Evolutionary conservation across 1,140 invertebrate species (phyloP).

Genomic region (Penaeus vannamei): DNA sequence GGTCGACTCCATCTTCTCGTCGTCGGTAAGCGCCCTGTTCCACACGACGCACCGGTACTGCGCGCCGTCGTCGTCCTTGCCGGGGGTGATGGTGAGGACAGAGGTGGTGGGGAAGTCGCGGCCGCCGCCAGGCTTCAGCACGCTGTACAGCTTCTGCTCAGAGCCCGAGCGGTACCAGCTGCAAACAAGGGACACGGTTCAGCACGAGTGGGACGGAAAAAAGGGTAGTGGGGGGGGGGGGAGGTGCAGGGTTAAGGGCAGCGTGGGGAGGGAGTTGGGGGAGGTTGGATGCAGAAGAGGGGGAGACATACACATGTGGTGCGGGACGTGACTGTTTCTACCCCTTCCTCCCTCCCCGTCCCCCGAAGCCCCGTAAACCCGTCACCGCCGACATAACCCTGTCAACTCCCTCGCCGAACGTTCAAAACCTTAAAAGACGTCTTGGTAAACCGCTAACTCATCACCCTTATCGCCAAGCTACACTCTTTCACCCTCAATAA

Average conservation of each 20-base stretch:
- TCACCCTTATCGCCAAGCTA: too few species aligned
- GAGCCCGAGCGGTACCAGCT: constrained; percentile 72
- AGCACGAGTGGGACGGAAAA: background rate
- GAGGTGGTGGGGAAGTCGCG: constrained; percentile 81
- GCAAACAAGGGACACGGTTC: background rate
- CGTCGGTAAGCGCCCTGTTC: constrained; percentile 87
- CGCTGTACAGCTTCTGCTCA: constrained; percentile 79
- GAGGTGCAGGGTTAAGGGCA: too few species aligned
- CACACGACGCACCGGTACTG: constrained; percentile 87
- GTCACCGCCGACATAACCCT: background rate
- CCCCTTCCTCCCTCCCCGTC: constrained; percentile 47
- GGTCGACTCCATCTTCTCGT: constrained; percentile 83
- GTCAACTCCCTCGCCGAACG: background rate
- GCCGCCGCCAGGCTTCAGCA: constrained; percentile 78
- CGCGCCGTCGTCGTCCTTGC: constrained; percentile 86
- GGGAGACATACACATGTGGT: too few species aligned
- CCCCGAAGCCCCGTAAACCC: too few species aligned
- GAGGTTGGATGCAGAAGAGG: too few species aligned
- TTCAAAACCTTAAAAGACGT: too few species aligned
- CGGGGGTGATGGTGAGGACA: constrained; percentile 82
- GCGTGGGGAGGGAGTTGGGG: too few species aligned
- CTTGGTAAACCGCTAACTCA: too few species aligned
- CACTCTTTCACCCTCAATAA: too few species aligned
- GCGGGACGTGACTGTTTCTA: background rate
- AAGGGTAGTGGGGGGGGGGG: too few species aligned